phyloP scores from a whole-genome alignment of 2,888 invertebrate species.

The Chymomyza caudatula region DNA sequence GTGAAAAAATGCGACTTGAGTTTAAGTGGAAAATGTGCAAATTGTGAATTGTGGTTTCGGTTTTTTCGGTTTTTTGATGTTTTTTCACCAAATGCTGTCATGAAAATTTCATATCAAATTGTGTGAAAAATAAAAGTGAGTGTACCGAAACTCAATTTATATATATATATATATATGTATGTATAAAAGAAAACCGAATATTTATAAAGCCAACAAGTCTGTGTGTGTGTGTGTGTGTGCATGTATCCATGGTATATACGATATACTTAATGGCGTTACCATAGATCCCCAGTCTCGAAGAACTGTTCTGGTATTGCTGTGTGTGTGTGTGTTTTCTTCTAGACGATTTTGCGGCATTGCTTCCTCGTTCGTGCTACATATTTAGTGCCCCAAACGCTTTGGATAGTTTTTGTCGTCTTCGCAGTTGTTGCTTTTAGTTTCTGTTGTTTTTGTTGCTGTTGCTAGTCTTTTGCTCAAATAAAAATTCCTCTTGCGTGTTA shows the following conservation, averaged over 20 bases:
- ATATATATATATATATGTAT: too few species aligned
- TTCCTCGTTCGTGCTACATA: slow-evolving; percentile 47
- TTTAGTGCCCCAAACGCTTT: slow-evolving; percentile 25
- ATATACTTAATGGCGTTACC: slow-evolving; percentile 2
- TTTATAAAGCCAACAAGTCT: neutral
- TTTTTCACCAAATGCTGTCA: slow-evolving; percentile 8
- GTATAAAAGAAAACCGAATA: neutral
- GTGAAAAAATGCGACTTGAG: slow-evolving; percentile 25
- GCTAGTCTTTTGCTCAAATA: slow-evolving; percentile 60
- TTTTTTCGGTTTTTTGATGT: neutral
- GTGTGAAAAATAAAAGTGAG: neutral
- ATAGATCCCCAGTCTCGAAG: neutral
- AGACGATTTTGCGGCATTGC: slow-evolving; percentile 31
- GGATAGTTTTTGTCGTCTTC: slow-evolving; percentile 52
- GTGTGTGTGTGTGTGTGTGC: neutral
- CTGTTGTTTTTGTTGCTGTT: slow-evolving; percentile 25
- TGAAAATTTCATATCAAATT: slow-evolving; percentile 31
- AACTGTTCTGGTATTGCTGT: slow-evolving; percentile 2
- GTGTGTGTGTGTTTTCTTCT: slow-evolving; percentile 18
- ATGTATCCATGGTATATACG: neutral
- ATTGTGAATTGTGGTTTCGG: slow-evolving; percentile 12
- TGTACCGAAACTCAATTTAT: too few species aligned
- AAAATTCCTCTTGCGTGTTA: slow-evolving; percentile 76
- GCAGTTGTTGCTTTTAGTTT: slow-evolving; percentile 54
- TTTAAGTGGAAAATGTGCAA: slow-evolving; percentile 32